Conservation (phyloP, 2,888 invertebrate genomes). For the Ditylenchus weischeri region DNA sequence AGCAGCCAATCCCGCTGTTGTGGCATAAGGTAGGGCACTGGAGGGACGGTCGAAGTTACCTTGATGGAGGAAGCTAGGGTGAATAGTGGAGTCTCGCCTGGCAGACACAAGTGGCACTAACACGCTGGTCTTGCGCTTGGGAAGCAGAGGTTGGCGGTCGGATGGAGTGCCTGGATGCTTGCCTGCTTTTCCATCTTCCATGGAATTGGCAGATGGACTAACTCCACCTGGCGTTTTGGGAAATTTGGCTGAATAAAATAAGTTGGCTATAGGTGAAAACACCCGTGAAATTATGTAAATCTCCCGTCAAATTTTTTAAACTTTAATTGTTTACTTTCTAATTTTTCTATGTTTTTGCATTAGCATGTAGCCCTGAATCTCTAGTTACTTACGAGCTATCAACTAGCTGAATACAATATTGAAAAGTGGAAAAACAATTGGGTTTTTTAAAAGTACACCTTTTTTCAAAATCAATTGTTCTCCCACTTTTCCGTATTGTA, state of each 20-base stretch:
- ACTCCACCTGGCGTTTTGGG: background rate
- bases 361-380: no score
- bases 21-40: conserved; percentile 11
- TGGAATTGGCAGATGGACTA: background rate
- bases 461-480: no score
- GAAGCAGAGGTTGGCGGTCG: conserved; percentile 19
- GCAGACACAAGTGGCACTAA: conserved; percentile 49
- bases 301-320: no score
- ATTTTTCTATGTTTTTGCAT: no score
- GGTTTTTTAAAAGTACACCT: no score
- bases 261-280: no score
- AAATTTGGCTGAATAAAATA: background rate
- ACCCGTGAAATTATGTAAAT: no score
- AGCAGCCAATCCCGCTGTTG: conserved; percentile 2
- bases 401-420: no score
- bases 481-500: no score
- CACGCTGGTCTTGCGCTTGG: conserved; percentile 47
- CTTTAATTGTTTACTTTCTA: no score
- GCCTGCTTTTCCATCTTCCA: background rate
- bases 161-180: conserved; percentile 15
- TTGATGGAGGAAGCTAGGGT: background rate
- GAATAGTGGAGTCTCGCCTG: conserved; percentile 3
- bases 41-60: background rate
- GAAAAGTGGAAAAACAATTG: no score
- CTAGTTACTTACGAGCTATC: no score